These are phyloP conservation scores for Drosophila navojoa DNA, from an alignment of 1,140 invertebrate species.

Conservation along the genomic window DNA sequence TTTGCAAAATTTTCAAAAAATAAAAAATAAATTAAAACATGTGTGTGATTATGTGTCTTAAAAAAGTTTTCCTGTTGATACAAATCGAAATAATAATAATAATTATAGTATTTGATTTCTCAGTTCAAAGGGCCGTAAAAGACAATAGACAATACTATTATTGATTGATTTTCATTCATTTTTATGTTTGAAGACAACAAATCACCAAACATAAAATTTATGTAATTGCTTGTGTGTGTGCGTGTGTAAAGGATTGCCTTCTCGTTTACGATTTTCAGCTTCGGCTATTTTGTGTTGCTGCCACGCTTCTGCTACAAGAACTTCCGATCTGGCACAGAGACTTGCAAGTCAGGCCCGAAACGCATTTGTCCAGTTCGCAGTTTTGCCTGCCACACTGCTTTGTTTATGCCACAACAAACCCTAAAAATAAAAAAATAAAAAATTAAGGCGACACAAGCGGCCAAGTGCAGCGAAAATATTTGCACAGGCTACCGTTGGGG, in stretches of 20 bases:
- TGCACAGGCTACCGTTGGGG: conserved; percentile 65
- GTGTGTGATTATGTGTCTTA: neutral
- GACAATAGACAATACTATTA: conserved; percentile 41
- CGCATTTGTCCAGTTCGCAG: conserved; percentile 35
- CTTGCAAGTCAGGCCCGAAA: neutral
- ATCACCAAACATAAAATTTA: neutral
- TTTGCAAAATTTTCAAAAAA: conserved; percentile 20
- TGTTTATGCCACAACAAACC: conserved; percentile 44
- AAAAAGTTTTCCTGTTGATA: conserved; percentile 16
- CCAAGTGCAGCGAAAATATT: conserved; percentile 59
- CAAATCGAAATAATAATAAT: conserved; percentile 11
- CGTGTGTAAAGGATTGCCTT: conserved; percentile 13
- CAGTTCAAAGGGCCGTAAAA: conserved; percentile 45
- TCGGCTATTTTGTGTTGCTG: neutral
- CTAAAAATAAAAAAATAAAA: conserved; percentile 5
- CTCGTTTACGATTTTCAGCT: neutral
- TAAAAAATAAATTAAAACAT: neutral
- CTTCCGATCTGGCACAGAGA: conserved; percentile 8
- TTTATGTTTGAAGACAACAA: conserved; percentile 20
- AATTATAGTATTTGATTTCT: conserved; percentile 45
- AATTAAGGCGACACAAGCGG: conserved; percentile 5
- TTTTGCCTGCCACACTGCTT: conserved; percentile 26
- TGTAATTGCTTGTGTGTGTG: conserved; percentile 14
- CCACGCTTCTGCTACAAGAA: conserved; percentile 17
- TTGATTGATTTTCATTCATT: conserved; percentile 38